A percentile compares a stretch with the other conserved stretches of the same genome.
Conservation (phyloP, 1,140 invertebrate genomes). For the Hyles euphorbiae region DNA sequence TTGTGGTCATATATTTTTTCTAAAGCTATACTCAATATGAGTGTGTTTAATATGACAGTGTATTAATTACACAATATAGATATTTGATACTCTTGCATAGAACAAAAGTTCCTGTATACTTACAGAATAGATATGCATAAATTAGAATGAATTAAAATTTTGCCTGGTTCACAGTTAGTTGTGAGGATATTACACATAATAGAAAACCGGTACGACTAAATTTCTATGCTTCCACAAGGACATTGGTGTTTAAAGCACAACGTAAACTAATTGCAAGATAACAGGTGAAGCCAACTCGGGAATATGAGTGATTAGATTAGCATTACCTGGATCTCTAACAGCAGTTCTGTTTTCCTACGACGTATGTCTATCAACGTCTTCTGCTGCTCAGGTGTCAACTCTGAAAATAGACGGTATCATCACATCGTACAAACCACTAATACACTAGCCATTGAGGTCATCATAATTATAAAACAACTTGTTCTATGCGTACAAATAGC, state of each 20-base stretch:
- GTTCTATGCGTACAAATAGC: constrained; percentile 37
- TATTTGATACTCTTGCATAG: too few species aligned
- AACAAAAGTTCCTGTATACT: too few species aligned
- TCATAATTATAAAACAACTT: constrained; percentile 45
- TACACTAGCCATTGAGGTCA: constrained; percentile 64
- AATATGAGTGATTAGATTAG: constrained; percentile 10
- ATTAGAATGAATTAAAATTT: neutral
- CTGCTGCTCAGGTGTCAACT: constrained; percentile 93
- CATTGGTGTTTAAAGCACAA: neutral
- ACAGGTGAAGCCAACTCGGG: constrained; percentile 6
- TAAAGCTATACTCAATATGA: too few species aligned
- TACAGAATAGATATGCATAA: too few species aligned
- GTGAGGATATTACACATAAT: neutral
- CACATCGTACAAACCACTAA: constrained; percentile 26
- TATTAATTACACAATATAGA: too few species aligned
- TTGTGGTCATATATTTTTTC: too few species aligned
- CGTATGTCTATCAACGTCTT: constrained; percentile 92
- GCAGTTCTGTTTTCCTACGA: constrained; percentile 90
- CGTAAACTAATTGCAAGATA: constrained; percentile 7
- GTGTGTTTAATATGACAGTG: too few species aligned
- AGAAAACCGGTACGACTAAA: constrained; percentile 2
- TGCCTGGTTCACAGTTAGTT: neutral
- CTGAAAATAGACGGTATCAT: constrained; percentile 77
- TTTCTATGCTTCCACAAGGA: constrained; percentile 2
- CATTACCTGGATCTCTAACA: constrained; percentile 94